phyloP scores from a whole-genome alignment of 2,113 vertebrate species.

The Illadopsis cleaveri region DNA sequence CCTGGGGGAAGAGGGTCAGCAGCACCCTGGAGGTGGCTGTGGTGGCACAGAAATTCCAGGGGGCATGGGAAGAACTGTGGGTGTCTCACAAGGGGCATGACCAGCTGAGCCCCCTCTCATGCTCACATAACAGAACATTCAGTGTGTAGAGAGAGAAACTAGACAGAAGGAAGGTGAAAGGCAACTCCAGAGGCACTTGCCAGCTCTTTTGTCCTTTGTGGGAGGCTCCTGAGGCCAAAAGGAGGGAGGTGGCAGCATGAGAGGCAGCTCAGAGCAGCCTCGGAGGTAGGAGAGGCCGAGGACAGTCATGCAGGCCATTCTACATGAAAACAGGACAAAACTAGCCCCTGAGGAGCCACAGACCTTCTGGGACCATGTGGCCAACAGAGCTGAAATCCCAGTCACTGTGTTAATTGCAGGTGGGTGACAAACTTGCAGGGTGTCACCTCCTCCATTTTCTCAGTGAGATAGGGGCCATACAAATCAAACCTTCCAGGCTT shows the following conservation, averaged over 20 bases:
- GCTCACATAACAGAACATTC: neutral
- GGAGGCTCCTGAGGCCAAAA: neutral
- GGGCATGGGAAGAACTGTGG: fast-evolving
- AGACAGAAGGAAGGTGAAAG: neutral
- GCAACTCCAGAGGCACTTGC: neutral
- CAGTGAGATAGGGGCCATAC: neutral
- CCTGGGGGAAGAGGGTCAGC: neutral
- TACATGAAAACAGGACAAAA: neutral
- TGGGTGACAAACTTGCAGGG: neutral
- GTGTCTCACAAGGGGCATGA: neutral
- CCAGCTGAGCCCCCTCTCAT: neutral
- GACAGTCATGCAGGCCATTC: neutral
- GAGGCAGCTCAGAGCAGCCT: neutral
- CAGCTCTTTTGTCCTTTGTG: neutral
- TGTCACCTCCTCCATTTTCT: neutral
- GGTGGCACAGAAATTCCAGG: neutral
- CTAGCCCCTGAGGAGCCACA: neutral
- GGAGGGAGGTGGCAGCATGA: neutral
- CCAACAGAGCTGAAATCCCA: neutral
- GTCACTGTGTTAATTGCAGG: neutral
- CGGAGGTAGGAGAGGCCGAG: fast-evolving
- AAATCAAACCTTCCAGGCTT: neutral
- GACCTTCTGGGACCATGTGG: neutral
- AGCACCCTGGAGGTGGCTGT: neutral
- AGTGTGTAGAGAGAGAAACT: neutral